Conservation (phyloP, 2,888 invertebrate genomes). For the Liopterus haemorrhoidalis region DNA sequence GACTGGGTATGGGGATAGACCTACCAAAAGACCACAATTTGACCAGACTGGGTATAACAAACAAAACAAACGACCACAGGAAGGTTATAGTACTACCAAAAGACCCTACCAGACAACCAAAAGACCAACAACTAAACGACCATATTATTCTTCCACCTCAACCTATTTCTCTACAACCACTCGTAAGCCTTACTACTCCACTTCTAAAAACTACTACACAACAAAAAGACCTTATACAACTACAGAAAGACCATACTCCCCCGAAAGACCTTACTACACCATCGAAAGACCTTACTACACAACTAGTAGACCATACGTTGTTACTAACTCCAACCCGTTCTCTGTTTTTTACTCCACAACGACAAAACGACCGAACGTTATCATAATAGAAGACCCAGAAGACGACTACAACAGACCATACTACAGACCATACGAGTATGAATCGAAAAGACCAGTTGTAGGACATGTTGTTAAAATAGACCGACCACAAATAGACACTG, state of each 20-base stretch:
- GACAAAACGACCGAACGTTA: constrained; percentile 11
- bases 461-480: constrained; percentile 19
- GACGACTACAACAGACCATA: constrained; percentile 22
- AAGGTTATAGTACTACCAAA: no score
- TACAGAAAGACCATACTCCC: no score
- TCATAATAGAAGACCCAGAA: constrained; percentile 14
- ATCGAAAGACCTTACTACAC: constrained; percentile 8
- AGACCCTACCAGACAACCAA: constrained; percentile 7
- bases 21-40: constrained; percentile 22
- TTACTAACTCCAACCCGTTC: neutral
- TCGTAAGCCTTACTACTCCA: no score
- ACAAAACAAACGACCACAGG: constrained; percentile 37
- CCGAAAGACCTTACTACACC: constrained; percentile 11
- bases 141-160: no score
- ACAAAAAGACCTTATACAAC: constrained; percentile 7
- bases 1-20: constrained; percentile 25
- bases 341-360: constrained; percentile 1
- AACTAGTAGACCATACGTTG: constrained; percentile 14
- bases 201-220: neutral
- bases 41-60: constrained; percentile 41
- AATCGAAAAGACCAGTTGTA: constrained; percentile 26
- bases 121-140: no score
- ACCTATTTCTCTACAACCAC: no score
- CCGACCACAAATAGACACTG: constrained; percentile 36
- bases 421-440: constrained; percentile 20